Conservation (phyloP, 2,888 invertebrate species). For the Tryphoninae sp. region DNA sequence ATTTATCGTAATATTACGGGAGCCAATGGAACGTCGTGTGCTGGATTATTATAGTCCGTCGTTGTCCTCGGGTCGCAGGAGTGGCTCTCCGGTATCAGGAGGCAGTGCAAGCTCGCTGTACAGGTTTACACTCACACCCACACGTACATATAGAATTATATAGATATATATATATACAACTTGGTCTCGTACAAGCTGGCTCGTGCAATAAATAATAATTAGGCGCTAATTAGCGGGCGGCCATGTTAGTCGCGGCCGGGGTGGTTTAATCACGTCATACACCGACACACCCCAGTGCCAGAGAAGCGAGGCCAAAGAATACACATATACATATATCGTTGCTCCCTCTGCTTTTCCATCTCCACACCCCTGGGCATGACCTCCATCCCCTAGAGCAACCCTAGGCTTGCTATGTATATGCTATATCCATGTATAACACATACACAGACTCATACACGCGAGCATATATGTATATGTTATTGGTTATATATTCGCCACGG, state of each 20-base stretch:
- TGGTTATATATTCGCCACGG: conserved; percentile 49
- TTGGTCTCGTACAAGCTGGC: conserved; percentile 40
- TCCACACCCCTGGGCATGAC: conserved; percentile 54
- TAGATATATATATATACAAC: conserved; percentile 2
- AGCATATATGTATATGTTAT: conserved; percentile 4
- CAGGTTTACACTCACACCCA: not conserved
- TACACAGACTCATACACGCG: conserved; percentile 13
- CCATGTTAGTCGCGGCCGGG: conserved; percentile 74
- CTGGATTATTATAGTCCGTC: conserved; percentile 16
- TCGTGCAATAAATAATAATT: conserved; percentile 79
- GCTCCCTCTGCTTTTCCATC: conserved; percentile 53
- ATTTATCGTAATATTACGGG: conserved; percentile 6
- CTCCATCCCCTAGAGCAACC: conserved; percentile 51
- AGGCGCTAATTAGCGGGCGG: conserved; percentile 78
- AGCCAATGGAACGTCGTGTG: conserved; percentile 26
- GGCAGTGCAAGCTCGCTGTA: conserved; percentile 21
- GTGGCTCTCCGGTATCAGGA: conserved; percentile 35
- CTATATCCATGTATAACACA: conserved; percentile 25
- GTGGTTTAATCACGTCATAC: conserved; percentile 77
- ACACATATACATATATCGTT: conserved; percentile 20
- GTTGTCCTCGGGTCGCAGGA: conserved; percentile 30
- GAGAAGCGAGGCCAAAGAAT: conserved; percentile 41
- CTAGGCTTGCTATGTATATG: conserved; percentile 29
- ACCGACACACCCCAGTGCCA: conserved; percentile 66
- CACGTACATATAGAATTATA: not conserved